These are phyloP conservation scores for Propithecus coquereli DNA, from an alignment of 2,113 vertebrate genomes.

Conservation along the genomic window DNA sequence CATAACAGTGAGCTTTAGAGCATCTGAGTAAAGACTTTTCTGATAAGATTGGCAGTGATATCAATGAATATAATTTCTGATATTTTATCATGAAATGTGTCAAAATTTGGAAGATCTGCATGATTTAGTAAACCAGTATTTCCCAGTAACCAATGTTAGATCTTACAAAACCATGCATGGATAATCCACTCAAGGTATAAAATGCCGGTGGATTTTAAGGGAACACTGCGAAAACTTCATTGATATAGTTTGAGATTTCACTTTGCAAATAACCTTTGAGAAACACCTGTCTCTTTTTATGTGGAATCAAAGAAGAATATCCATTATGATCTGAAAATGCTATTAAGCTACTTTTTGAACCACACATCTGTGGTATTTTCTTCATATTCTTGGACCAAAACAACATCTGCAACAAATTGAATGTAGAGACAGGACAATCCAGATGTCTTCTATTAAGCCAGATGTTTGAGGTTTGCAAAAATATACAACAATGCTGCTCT, in stretches of 20 bases:
- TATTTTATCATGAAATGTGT: conserved; percentile 8
- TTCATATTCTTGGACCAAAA: conserved; percentile 40
- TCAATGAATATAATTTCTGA: conserved; percentile 1
- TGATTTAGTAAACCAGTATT: background rate
- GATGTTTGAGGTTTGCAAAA: conserved; percentile 10
- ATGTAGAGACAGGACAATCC: background rate
- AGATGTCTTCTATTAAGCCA: background rate
- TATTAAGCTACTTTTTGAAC: background rate
- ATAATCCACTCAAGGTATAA: background rate
- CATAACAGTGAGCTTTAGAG: background rate
- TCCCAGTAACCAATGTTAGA: background rate
- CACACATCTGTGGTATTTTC: background rate
- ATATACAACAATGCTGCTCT: background rate
- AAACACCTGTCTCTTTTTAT: conserved; percentile 5
- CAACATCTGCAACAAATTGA: background rate
- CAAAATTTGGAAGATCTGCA: background rate
- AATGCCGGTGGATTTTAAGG: background rate
- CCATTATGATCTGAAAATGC: background rate
- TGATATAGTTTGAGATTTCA: conserved; percentile 43
- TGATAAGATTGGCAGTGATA: background rate
- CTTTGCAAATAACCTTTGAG: conserved; percentile 5
- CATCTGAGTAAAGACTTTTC: background rate
- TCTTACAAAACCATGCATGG: background rate
- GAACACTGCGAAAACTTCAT: background rate
- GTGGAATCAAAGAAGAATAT: background rate